phyloP scores from a whole-genome alignment of 1,140 invertebrate species.

The Macrosteles quadrilineatus region DNA sequence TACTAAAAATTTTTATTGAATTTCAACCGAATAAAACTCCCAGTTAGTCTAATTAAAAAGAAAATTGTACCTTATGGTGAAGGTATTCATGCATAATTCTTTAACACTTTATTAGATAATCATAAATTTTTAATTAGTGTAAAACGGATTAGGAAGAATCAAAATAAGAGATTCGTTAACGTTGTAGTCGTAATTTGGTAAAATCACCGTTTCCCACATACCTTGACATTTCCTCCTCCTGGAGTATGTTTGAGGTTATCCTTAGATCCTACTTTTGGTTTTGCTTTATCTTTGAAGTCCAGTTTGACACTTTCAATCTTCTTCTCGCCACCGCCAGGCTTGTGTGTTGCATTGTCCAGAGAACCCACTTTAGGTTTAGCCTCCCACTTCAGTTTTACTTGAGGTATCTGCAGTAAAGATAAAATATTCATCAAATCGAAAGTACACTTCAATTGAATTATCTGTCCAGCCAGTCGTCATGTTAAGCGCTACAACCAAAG shows the following conservation, averaged over 20 bases:
- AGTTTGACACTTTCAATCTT: constrained; percentile 89
- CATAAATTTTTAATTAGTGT: neutral
- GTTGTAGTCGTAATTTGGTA: too few relatives aligned
- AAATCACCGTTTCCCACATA: constrained; percentile 56
- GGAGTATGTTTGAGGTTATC: constrained; percentile 87
- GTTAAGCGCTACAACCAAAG: too few relatives aligned
- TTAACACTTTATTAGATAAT: too few relatives aligned
- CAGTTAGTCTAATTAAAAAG: too few relatives aligned
- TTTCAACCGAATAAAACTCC: too few relatives aligned
- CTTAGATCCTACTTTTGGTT: constrained; percentile 90
- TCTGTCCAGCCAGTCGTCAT: too few relatives aligned
- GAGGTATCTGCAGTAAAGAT: constrained; percentile 64
- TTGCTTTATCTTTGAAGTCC: constrained; percentile 89
- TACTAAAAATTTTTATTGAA: too few relatives aligned
- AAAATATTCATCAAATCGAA: too few relatives aligned
- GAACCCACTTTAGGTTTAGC: constrained; percentile 93
- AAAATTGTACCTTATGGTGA: too few relatives aligned
- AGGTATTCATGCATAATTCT: too few relatives aligned
- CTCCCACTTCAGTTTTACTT: constrained; percentile 88
- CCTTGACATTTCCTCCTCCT: constrained; percentile 89
- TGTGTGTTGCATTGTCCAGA: constrained; percentile 89
- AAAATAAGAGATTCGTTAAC: neutral
- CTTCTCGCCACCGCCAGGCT: constrained; percentile 89
- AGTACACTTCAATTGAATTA: too few relatives aligned
- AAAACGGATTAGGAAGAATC: neutral